phyloP scores from a whole-genome alignment of 2,888 invertebrate species.

The Lithophane leautieri region DNA sequence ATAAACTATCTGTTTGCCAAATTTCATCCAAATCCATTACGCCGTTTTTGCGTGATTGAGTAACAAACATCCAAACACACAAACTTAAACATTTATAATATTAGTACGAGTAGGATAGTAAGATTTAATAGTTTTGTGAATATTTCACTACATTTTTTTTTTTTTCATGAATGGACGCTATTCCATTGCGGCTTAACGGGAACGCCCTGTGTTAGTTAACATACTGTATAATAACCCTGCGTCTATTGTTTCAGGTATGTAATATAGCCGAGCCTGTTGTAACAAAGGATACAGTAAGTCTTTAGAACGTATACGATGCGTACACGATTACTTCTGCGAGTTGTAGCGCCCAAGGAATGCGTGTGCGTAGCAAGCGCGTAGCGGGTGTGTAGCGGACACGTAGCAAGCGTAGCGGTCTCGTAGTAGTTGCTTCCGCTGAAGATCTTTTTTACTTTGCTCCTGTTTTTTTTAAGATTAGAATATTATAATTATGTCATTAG shows the following conservation, averaged over 20 bases:
- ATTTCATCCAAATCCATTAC: no score
- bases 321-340: constrained; percentile 37
- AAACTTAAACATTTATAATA: no score
- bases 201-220: no score
- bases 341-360: constrained; percentile 4
- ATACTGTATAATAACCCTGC: not conserved
- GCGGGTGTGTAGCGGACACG: not conserved
- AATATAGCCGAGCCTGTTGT: constrained; percentile 31
- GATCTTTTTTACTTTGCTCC: not conserved
- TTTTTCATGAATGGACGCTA: no score
- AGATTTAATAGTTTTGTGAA: no score
- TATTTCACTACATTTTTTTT: no score
- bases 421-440: not conserved
- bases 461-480: not conserved
- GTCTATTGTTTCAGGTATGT: constrained; percentile 7
- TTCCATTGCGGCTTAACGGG: no score
- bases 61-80: no score
- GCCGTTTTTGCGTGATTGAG: no score
- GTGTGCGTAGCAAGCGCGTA: constrained; percentile 34
- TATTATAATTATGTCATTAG: not conserved
- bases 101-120: no score
- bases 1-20: no score
- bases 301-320: constrained; percentile 23
- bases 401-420: constrained; percentile 40
- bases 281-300: constrained; percentile 39